Conservation (phyloP, 2,888 invertebrate species). For the Drosophila merina region DNA sequence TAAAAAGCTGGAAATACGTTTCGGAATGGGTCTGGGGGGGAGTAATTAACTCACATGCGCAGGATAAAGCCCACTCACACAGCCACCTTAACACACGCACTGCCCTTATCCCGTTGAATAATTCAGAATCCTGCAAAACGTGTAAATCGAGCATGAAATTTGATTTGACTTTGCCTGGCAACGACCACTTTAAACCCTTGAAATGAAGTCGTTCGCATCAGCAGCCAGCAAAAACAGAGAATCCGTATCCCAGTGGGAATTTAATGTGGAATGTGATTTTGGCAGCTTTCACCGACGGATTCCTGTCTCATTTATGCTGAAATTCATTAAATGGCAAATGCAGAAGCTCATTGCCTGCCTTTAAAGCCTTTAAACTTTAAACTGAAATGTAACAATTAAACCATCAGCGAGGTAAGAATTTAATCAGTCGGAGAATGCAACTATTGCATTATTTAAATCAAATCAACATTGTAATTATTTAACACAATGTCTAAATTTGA, state of each 20-base stretch:
- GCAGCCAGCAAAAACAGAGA: constrained; percentile 1
- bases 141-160: constrained; percentile 44
- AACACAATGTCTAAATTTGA: not conserved
- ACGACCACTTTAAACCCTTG: constrained; percentile 24
- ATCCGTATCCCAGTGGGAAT: constrained; percentile 10
- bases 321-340: constrained; percentile 15
- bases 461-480: not conserved
- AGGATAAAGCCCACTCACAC: constrained; percentile 7
- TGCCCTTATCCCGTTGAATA: constrained; percentile 21
- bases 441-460: not conserved
- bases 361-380: constrained; percentile 5
- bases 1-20: constrained; percentile 14
- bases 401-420: not conserved
- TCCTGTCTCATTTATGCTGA: constrained; percentile 13
- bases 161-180: constrained; percentile 32
- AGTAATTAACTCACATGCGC: constrained; percentile 64
- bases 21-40: constrained; percentile 33
- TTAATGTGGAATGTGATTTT: constrained; percentile 30
- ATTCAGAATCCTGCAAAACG: constrained; percentile 25
- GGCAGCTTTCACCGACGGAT: constrained; percentile 19
- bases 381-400: not conserved
- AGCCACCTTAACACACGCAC: not conserved
- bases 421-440: not conserved
- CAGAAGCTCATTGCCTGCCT: not conserved
- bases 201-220: constrained; percentile 6